Evolutionary conservation across 2,797 vertebrate species (phyloP).

Genomic region (Peromyscus nudipes): DNA sequence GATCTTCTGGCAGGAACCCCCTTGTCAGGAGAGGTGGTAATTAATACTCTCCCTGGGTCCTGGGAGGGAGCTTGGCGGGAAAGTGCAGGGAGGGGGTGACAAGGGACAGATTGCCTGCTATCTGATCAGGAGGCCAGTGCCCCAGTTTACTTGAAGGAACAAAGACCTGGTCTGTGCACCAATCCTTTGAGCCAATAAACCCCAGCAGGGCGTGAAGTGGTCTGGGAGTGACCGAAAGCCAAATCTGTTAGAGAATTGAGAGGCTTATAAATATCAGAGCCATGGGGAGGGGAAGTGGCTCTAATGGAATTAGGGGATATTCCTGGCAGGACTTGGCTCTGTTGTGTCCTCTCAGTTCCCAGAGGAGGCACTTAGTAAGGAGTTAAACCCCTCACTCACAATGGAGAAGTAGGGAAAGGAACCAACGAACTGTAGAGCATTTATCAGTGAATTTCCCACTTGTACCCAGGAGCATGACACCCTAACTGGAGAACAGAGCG

Average conservation of each 20-base stretch:
- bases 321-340: neutral
- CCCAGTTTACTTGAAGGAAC: constrained; percentile 43
- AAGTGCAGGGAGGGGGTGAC: constrained; percentile 32
- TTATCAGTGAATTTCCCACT: neutral
- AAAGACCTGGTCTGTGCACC: constrained; percentile 10
- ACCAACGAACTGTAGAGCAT: neutral
- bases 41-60: constrained; percentile 55
- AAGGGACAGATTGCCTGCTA: constrained; percentile 62
- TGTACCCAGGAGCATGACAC: neutral
- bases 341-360: neutral
- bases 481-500: neutral
- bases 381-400: neutral
- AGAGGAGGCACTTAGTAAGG: neutral
- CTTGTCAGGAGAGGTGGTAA: constrained; percentile 41
- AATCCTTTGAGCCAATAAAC: constrained; percentile 58
- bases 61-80: constrained; percentile 12
- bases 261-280: constrained; percentile 49
- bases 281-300: neutral
- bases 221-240: constrained; percentile 47
- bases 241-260: constrained; percentile 41
- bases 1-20: neutral
- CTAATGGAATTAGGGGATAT: constrained; percentile 52
- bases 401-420: neutral
- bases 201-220: constrained; percentile 65
- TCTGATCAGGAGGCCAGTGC: constrained; percentile 32